A percentile compares a stretch with the other conserved stretches of the same genome.
phyloP scores from a whole-genome alignment of 2,113 vertebrate genomes.

The Diphyllodes magnificus region DNA sequence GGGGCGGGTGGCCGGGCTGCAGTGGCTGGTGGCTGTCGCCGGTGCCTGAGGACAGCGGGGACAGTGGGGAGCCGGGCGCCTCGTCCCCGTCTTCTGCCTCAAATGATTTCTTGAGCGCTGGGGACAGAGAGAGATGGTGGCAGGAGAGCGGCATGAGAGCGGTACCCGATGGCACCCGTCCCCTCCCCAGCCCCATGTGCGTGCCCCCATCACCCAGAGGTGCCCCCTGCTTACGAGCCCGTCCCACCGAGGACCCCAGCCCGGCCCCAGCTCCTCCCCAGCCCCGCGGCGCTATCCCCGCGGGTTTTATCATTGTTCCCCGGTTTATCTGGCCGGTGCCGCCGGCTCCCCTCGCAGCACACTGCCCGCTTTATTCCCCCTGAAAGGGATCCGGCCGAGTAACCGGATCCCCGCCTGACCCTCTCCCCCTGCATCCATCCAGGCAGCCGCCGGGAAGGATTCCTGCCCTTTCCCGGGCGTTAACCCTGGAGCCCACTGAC shows the following conservation, averaged over 20 bases:
- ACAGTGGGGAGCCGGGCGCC: constrained; percentile 52
- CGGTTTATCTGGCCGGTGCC: neutral
- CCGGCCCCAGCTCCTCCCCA: neutral
- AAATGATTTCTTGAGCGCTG: constrained; percentile 86
- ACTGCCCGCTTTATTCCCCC: constrained; percentile 44
- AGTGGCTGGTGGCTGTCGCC: constrained; percentile 14
- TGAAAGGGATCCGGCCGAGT: constrained; percentile 15
- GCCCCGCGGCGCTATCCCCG: neutral
- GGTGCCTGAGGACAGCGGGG: constrained; percentile 26
- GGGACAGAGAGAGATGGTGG: neutral
- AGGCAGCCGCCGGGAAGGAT: neutral
- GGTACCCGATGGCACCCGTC: rapidly evolving
- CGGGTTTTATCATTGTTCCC: neutral
- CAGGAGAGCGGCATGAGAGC: neutral
- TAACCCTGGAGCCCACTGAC: constrained; percentile 1
- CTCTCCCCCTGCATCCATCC: neutral
- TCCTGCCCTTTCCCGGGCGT: neutral
- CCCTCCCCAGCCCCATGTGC: neutral
- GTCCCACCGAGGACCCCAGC: neutral
- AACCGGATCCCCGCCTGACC: constrained; percentile 9
- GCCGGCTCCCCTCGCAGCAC: neutral
- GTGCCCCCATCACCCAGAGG: neutral
- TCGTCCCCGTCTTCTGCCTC: constrained; percentile 80
- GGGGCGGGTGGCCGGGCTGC: constrained; percentile 49
- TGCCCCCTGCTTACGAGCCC: neutral